Percentiles rank a stretch among this genome's conserved stretches.
Conservation (phyloP, 1,140 invertebrate species). For the Euura lappo region DNA sequence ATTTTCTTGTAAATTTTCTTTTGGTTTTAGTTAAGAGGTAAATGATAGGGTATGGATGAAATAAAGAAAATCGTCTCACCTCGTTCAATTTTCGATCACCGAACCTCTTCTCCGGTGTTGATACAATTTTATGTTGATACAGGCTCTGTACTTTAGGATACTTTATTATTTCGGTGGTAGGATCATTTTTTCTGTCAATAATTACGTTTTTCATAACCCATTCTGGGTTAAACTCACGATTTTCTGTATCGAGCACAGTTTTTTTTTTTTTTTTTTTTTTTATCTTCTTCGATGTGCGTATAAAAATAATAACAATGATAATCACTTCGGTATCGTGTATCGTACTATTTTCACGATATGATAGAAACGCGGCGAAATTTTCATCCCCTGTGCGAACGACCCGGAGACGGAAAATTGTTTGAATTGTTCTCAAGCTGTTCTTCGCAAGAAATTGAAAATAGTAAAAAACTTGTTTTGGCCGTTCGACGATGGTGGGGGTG, state of each 20-base stretch:
- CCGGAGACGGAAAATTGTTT: background rate
- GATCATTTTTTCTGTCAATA: too few species aligned
- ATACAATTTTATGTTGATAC: too few species aligned
- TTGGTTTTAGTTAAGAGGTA: constrained; percentile 3
- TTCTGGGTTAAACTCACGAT: too few species aligned
- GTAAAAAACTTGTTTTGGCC: constrained; percentile 7
- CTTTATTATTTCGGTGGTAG: too few species aligned
- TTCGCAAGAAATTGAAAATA: constrained; percentile 5
- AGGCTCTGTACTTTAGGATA: too few species aligned
- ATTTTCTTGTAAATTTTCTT: background rate
- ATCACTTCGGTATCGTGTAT: background rate
- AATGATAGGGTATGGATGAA: background rate
- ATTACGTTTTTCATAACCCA: too few species aligned
- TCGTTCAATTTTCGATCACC: too few species aligned
- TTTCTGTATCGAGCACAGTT: background rate
- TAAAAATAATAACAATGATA: background rate
- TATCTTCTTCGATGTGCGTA: background rate
- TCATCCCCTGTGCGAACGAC: background rate
- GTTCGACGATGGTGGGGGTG: constrained; percentile 6
- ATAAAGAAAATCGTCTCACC: too few species aligned
- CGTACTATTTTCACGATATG: background rate
- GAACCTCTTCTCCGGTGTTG: too few species aligned
- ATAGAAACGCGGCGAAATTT: background rate
- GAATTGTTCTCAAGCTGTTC: background rate
- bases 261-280: background rate